Evolutionary conservation across 1,140 invertebrate species (phyloP), one percentile per base, ranked within the genome.

Genomic region (Pseudomyrmex gracilis): DNA sequence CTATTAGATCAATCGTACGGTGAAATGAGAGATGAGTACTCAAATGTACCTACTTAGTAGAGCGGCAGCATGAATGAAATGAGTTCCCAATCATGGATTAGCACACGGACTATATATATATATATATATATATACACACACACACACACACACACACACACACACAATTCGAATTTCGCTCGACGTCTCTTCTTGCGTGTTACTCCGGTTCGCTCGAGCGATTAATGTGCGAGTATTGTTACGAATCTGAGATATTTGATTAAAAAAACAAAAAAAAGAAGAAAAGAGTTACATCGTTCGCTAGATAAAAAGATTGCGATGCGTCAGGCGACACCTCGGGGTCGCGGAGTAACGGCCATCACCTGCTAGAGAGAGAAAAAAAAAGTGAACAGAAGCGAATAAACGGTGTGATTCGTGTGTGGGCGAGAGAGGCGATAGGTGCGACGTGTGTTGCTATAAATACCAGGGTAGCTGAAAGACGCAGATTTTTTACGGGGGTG

Each of bases 381-480:
- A 86, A 89, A 58, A 71, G 63, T 89, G 83, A 80, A 90, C 86
- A 66, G 67, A 88, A 86, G 85, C 74, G 47, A 70, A 45, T 61
- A 60, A 70, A 77, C n/a, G 13, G 51, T 73, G 51, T 73, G 60
- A 66, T 49, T 80, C 22, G 24, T 5, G 68, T 70, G 64, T 43
- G 51, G 63, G 63, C 34, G 66, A 80, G 55, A 80, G 22, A 43
- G 3, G 83, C 68, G 51, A 78, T 63, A 90, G 17, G 53, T 80
- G 67, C 67, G 61, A 22, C 74, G 76, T n/a, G n/a, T n/a, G n/a
- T 82, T 12, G 83, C 83, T 85, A 73, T n/a, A 17, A 78, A 57
- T 89, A 74, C 77, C 77, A 34, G 34, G n/a, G n/a, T n/a, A 47
- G 87, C 90, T 90, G 90, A 88, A 90, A 90, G 82, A 71, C 47